These are phyloP conservation scores for Esox niger DNA, from an alignment of 2,113 vertebrate species.

Conservation along the genomic window DNA sequence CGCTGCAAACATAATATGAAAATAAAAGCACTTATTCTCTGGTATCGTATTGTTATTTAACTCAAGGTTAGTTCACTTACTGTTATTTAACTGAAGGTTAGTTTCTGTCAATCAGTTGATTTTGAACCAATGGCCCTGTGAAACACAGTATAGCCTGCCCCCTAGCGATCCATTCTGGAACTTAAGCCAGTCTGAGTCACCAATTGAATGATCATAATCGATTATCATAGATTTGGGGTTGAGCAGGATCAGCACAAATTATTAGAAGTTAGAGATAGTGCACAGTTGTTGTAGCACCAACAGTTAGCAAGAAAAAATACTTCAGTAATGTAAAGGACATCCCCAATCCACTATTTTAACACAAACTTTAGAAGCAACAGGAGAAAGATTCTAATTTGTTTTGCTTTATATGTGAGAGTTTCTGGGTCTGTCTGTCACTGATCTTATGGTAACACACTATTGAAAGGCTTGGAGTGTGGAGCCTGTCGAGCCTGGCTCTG, in stretches of 20 bases:
- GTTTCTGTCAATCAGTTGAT: neutral
- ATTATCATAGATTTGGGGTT: no score
- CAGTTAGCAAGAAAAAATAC: no score
- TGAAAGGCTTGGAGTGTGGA: neutral
- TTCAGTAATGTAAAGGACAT: no score
- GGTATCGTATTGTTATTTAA: constrained; percentile 26
- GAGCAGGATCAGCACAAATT: no score
- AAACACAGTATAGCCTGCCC: constrained; percentile 49
- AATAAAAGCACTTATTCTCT: constrained; percentile 82
- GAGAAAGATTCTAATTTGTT: neutral
- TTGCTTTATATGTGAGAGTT: neutral
- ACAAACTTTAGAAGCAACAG: no score
- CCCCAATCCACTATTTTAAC: no score
- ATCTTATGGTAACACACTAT: constrained; percentile 21
- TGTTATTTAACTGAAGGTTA: neutral
- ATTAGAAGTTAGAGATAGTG: no score
- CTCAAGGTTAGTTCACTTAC: neutral
- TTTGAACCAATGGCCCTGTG: neutral
- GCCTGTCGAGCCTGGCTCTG: constrained; percentile 23
- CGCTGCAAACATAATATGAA: constrained; percentile 80
- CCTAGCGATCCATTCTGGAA: constrained; percentile 54
- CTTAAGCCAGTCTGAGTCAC: neutral
- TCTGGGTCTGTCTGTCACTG: neutral
- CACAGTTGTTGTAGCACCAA: no score
- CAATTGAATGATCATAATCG: no score